These are phyloP conservation scores for Morelia viridis DNA, from an alignment of 2,797 vertebrate genomes.

Conservation along the genomic window DNA sequence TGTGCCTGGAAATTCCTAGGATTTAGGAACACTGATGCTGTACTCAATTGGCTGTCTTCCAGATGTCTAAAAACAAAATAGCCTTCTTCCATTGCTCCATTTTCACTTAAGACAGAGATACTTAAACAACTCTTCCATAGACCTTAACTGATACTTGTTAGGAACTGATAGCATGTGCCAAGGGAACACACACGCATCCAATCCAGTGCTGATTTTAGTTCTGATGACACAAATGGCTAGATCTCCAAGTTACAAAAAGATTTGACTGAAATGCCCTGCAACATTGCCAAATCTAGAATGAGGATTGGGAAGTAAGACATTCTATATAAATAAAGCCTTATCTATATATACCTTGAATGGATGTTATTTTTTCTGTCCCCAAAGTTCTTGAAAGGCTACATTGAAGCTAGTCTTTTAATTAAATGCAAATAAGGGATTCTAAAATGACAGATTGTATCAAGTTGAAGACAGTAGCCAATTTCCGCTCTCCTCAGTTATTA, in stretches of 20 bases:
- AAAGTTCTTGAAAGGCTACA: conserved; percentile 44
- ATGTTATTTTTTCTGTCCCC: conserved; percentile 35
- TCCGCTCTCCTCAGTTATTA: conserved; percentile 11
- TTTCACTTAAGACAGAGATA: not conserved
- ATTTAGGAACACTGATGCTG: conserved; percentile 36
- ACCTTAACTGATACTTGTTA: not conserved
- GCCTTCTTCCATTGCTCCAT: not conserved
- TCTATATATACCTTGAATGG: conserved; percentile 23
- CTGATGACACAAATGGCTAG: conserved; percentile 6
- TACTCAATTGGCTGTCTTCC: conserved; percentile 33
- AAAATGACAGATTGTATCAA: conserved; percentile 49
- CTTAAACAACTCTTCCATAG: not conserved
- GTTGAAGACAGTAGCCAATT: conserved; percentile 34
- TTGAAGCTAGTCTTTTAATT: conserved; percentile 26
- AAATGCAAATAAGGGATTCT: conserved; percentile 42
- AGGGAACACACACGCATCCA: conserved; percentile 1
- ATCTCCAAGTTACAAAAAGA: conserved; percentile 2
- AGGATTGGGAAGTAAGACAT: conserved; percentile 46
- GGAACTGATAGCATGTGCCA: not conserved
- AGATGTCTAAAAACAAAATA: conserved; percentile 21
- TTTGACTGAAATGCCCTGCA: conserved; percentile 5
- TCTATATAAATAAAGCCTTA: conserved; percentile 9
- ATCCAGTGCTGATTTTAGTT: conserved; percentile 44
- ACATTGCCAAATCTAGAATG: conserved; percentile 35
- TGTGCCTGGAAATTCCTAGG: conserved; percentile 9